Percentiles rank a stretch among this genome's conserved stretches.
Conservation (phyloP, 2,888 invertebrate genomes). For the Protophormia terraenovae region DNA sequence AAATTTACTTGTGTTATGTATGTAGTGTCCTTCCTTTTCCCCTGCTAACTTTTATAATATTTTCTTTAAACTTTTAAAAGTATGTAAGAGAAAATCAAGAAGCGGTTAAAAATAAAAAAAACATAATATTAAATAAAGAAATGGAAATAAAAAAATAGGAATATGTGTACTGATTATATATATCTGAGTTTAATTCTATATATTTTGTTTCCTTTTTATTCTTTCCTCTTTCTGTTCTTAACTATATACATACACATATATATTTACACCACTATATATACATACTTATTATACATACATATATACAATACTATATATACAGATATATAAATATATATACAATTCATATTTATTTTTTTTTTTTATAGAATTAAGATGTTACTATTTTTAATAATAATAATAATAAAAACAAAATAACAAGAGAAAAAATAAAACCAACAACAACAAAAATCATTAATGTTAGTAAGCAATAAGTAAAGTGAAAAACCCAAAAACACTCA, state of each 20-base stretch:
- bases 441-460: constrained; percentile 45
- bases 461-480: constrained; percentile 34
- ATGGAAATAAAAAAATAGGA: neutral
- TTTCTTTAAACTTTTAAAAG: neutral
- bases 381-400: constrained; percentile 63
- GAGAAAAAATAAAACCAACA: neutral
- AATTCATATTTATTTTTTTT: constrained; percentile 60
- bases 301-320: constrained; percentile 31
- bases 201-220: neutral
- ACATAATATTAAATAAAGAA: neutral
- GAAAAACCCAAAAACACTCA: neutral
- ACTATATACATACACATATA: neutral
- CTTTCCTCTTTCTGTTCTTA: neutral
- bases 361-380: constrained; percentile 61
- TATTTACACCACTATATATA: constrained; percentile 42
- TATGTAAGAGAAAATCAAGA: neutral
- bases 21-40: neutral
- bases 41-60: neutral
- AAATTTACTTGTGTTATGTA: constrained; percentile 23
- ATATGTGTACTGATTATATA: neutral
- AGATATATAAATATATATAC: constrained; percentile 38
- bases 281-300: constrained; percentile 28
- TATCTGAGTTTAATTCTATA: neutral
- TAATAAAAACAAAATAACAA: constrained; percentile 7
- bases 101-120: neutral